Base-by-base conservation (phyloP, 2,888 invertebrate genomes). In the Hymenopus coronatus region DNA sequence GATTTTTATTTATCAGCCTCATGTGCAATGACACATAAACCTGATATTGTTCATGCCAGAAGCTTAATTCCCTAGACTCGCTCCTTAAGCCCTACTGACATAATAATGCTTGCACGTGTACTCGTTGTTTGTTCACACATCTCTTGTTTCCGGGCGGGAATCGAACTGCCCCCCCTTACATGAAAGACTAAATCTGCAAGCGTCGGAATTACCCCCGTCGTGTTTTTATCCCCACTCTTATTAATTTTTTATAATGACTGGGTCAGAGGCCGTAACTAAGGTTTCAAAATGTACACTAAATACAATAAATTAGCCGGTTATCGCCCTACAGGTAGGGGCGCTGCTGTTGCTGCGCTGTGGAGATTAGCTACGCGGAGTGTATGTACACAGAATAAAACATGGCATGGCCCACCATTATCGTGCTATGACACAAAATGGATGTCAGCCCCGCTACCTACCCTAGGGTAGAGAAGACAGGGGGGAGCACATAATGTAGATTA, bases 201-300 rank as follows among this genome's bases (percentile, higher is more conserved):
- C 20, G 54, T 70, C 25, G 54, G 54, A 70, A 70, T 70, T 70
- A 70, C 20, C 54, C 54, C 20, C 54, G 54, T 25, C 25, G 54
- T 20, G 54, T 70, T 70, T 70, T 70, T 70, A 70, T 70, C 54
- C 54, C 54, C 54, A 20, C 54, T 70, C 54, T 70, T 70, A 70
- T 70, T 70, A 70, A 70, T 70, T 70, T 70, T 70, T 70, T 70
- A 70, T 70, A 70, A 70, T 70, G 54, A 70, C 54, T 70, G 54
- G 54, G 54, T 70, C 54, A 70, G 54, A 70, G 54, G 46, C 28
- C 27, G 82, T 82, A 81, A 33, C 87, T 87, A 82, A 87, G 82
- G 87, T 87, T 87, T 87, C 87, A 82, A 82, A 87, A 87, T 87
- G 87, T 81, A 87, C 82, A 33, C 81, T 87, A 87, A 87, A 82